Percentiles rank a stretch among this genome's conserved stretches.
phyloP scores from a whole-genome alignment of 2,888 invertebrate genomes.

The Drosophila engyochracea region DNA sequence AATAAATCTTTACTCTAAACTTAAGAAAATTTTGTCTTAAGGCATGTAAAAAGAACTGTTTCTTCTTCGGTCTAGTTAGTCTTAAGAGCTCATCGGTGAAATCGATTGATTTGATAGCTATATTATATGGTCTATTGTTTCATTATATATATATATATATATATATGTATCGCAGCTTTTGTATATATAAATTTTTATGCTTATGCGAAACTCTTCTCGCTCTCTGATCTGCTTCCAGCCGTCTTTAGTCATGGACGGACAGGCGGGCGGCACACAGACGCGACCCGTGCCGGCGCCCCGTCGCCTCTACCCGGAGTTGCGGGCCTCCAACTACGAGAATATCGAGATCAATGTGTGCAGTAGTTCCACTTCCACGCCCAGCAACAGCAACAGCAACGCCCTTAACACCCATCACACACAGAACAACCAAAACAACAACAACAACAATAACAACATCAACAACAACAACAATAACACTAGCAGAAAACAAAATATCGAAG shows the following conservation, averaged over 20 bases:
- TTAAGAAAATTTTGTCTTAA: neutral
- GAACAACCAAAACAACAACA: slow-evolving; percentile 39
- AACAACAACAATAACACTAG: slow-evolving; percentile 23
- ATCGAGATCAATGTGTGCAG: slow-evolving; percentile 75
- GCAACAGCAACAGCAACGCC: slow-evolving; percentile 53
- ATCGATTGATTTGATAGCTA: neutral
- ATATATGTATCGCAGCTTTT: too few relatives aligned
- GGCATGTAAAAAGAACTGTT: neutral
- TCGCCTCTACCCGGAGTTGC: slow-evolving; percentile 79
- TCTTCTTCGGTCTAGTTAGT: neutral
- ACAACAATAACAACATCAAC: slow-evolving; percentile 54
- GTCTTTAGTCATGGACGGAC: slow-evolving; percentile 50
- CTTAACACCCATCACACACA: slow-evolving; percentile 1
- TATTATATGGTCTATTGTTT: neutral
- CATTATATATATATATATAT: too few relatives aligned
- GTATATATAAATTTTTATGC: slow-evolving; percentile 35
- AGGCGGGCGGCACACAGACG: slow-evolving; percentile 54
- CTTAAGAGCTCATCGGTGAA: neutral
- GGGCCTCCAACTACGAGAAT: slow-evolving; percentile 83
- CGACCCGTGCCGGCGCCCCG: slow-evolving; percentile 84
- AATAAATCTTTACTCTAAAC: neutral
- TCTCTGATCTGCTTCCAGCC: slow-evolving; percentile 11
- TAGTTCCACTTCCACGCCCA: slow-evolving; percentile 31
- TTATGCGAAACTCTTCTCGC: slow-evolving; percentile 19
- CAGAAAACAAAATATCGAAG: slow-evolving; percentile 81